Percentiles rank a stretch among this genome's conserved stretches.
These are phyloP conservation scores for Chromobotia macracanthus DNA, from an alignment of 2,797 vertebrate genomes.

Conservation along the genomic window DNA sequence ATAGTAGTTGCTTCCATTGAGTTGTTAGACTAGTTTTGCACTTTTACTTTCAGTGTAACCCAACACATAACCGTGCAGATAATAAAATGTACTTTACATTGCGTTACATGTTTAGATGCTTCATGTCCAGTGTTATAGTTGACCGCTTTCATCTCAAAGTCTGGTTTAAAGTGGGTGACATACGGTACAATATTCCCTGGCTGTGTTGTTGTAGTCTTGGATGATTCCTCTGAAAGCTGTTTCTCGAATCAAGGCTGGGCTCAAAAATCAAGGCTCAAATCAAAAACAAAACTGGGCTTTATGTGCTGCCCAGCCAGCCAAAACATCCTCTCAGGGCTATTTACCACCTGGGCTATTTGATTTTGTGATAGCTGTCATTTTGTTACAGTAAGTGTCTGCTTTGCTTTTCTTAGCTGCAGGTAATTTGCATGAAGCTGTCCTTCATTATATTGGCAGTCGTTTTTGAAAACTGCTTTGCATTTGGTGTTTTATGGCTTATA, in stretches of 20 bases:
- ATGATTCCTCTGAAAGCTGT: neutral
- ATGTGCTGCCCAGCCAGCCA: constrained; percentile 3
- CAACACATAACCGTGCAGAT: neutral
- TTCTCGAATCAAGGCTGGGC: neutral
- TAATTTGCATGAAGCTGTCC: constrained; percentile 12
- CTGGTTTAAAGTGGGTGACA: no score
- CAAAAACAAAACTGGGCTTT: constrained; percentile 16
- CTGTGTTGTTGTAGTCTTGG: no score
- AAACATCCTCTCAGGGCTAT: constrained; percentile 22
- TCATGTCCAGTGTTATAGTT: no score
- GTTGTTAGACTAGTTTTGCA: neutral
- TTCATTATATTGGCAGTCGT: constrained; percentile 8
- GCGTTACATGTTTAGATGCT: no score
- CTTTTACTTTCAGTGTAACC: neutral
- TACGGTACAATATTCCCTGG: no score
- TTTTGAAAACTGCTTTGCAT: constrained; percentile 25
- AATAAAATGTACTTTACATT: no score
- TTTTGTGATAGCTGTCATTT: constrained; percentile 38
- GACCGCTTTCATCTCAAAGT: no score
- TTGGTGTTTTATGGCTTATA: neutral
- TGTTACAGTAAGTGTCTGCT: constrained; percentile 22
- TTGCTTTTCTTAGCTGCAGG: constrained; percentile 14
- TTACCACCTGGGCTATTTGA: constrained; percentile 30
- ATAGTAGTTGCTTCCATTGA: constrained; percentile 2
- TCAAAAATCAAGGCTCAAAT: no score